Conservation (phyloP, 1,140 invertebrate species). For the Ylistrum balloti region DNA sequence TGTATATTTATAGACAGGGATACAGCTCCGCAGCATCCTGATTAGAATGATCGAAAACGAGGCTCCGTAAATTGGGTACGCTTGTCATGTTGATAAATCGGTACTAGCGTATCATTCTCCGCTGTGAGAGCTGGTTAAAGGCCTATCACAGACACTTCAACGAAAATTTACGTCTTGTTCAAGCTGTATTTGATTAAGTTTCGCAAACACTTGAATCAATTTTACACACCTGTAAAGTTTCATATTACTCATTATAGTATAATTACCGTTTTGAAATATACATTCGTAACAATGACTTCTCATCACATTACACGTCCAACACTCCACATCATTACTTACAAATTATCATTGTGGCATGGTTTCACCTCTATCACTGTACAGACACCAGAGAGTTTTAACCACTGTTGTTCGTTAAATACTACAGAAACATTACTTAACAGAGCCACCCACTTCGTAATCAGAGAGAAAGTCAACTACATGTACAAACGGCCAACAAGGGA, state of each 20-base stretch:
- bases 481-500: no score
- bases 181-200: slow-evolving; percentile 40
- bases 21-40: slow-evolving; percentile 23
- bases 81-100: background rate
- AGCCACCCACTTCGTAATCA: no score
- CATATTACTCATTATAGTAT: background rate
- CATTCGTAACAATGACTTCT: background rate
- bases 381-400: no score
- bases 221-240: slow-evolving; percentile 26
- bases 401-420: no score
- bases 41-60: slow-evolving; percentile 35
- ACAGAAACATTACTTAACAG: no score
- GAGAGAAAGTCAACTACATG: no score
- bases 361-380: no score
- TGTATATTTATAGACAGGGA: background rate
- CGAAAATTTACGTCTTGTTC: background rate
- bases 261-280: background rate
- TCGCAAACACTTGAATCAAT: slow-evolving; percentile 15
- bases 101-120: background rate
- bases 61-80: background rate
- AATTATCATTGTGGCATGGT: no score
- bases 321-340: no score
- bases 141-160: background rate
- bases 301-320: background rate
- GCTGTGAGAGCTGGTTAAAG: background rate